Percentiles rank a stretch among this genome's conserved stretches.
Evolutionary conservation across 1,140 invertebrate genomes (phyloP).

Genomic region (Meteorus sp.): DNA sequence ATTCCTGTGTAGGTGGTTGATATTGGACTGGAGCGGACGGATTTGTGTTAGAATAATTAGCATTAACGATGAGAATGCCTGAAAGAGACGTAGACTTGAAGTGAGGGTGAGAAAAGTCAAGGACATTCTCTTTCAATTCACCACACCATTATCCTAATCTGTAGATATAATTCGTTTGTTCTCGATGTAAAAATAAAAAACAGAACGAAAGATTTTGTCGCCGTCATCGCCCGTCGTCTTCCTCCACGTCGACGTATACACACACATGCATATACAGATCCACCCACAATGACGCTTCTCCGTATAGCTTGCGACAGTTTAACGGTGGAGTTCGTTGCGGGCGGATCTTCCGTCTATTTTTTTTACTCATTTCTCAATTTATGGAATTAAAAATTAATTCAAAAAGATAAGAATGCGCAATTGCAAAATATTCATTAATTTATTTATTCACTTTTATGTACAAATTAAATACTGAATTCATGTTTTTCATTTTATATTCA

Average conservation of each 20-base stretch:
- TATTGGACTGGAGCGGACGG: slow-evolving; percentile 4
- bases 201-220: slow-evolving; percentile 7
- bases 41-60: slow-evolving; percentile 18
- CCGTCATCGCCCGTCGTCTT: neutral
- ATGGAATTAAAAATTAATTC: too few species aligned
- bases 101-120: slow-evolving; percentile 14
- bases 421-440: too few species aligned
- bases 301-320: too few species aligned
- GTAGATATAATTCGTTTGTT: slow-evolving; percentile 6
- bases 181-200: slow-evolving; percentile 7
- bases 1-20: neutral
- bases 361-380: too few species aligned
- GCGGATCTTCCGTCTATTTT: too few species aligned
- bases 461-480: too few species aligned
- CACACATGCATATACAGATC: slow-evolving; percentile 1
- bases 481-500: too few species aligned
- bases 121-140: slow-evolving; percentile 19
- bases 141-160: slow-evolving; percentile 19
- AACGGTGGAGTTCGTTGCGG: too few species aligned
- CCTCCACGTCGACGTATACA: neutral
- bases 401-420: too few species aligned
- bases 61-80: slow-evolving; percentile 6
- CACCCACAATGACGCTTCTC: neutral
- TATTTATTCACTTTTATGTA: too few species aligned
- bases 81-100: slow-evolving; percentile 8